A percentile compares a stretch with the other conserved stretches of the same genome.
phyloP scores from a whole-genome alignment of 2,888 invertebrate genomes.

The Oscheius sp. region DNA sequence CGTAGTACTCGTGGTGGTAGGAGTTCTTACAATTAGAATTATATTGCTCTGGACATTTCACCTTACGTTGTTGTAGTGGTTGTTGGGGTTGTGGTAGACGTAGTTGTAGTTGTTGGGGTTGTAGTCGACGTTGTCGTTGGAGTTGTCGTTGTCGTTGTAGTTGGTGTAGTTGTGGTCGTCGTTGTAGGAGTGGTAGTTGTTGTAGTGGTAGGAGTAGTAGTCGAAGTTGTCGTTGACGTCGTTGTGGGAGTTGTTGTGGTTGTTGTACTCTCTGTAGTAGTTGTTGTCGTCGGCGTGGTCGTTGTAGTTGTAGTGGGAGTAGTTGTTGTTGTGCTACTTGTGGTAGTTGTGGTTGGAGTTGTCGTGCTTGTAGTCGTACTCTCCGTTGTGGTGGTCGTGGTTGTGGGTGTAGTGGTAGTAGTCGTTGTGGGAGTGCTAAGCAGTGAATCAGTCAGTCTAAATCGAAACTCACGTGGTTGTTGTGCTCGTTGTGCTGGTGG shows the following conservation, averaged over 20 bases:
- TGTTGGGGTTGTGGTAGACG: not conserved
- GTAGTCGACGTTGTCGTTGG: not conserved
- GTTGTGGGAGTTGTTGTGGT: not conserved
- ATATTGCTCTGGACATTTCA: not conserved
- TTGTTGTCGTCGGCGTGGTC: not conserved
- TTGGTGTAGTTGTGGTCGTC: not conserved
- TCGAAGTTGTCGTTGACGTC: not conserved
- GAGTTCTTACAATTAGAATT: not conserved
- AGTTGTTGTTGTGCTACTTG: not conserved
- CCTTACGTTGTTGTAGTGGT: not conserved
- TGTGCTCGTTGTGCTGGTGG: not conserved
- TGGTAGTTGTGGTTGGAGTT: not conserved
- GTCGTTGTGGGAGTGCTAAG: not conserved
- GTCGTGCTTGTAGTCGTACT: not conserved
- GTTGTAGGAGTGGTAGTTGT: not conserved
- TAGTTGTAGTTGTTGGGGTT: not conserved
- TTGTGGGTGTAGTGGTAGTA: not conserved
- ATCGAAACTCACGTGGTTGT: not conserved
- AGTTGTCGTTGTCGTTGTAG: not conserved
- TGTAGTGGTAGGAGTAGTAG: not conserved
- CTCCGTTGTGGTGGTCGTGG: not conserved
- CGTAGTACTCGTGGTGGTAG: not conserved
- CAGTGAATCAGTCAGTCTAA: not conserved
- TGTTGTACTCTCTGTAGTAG: not conserved
- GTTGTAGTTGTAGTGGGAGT: not conserved